These are phyloP conservation scores for Syritta pipiens DNA, from an alignment of 2,888 invertebrate species.

Conservation along the genomic window DNA sequence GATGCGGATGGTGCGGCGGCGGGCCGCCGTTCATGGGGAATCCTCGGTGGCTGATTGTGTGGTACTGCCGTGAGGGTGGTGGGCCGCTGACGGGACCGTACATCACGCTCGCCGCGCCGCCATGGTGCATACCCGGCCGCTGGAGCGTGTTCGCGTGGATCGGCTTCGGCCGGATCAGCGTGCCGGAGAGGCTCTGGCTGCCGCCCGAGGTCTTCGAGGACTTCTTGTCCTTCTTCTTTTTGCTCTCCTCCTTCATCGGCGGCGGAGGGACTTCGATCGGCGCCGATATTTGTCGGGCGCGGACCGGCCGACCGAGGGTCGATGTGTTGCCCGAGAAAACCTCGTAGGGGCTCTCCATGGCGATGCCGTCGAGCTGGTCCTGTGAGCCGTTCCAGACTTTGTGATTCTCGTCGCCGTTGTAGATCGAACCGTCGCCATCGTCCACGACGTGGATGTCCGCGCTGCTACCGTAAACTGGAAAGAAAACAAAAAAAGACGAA, in stretches of 20 bases:
- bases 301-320: constrained; percentile 83
- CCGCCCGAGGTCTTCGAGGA: constrained; percentile 76
- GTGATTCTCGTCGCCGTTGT: constrained; percentile 95
- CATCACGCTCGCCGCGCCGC: constrained; percentile 76
- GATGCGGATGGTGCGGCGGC: constrained; percentile 74
- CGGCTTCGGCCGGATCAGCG: constrained; percentile 79
- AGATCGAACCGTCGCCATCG: constrained; percentile 90
- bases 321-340: constrained; percentile 81
- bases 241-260: constrained; percentile 85
- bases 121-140: constrained; percentile 74
- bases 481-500: constrained; percentile 19
- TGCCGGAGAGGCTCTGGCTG: constrained; percentile 79
- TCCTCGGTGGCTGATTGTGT: constrained; percentile 80
- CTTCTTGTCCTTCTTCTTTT: constrained; percentile 82
- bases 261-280: constrained; percentile 92
- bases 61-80: constrained; percentile 79
- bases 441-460: constrained; percentile 79
- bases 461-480: constrained; percentile 79
- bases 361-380: constrained; percentile 86
- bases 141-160: constrained; percentile 77
- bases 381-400: constrained; percentile 94
- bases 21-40: constrained; percentile 70
- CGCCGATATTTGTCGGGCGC: constrained; percentile 90
- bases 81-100: constrained; percentile 79
- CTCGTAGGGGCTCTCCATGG: constrained; percentile 86